Evolutionary conservation across 2,888 invertebrate species (phyloP), one percentile per base, ranked within the genome.

Genomic region (Lithosia quadra): DNA sequence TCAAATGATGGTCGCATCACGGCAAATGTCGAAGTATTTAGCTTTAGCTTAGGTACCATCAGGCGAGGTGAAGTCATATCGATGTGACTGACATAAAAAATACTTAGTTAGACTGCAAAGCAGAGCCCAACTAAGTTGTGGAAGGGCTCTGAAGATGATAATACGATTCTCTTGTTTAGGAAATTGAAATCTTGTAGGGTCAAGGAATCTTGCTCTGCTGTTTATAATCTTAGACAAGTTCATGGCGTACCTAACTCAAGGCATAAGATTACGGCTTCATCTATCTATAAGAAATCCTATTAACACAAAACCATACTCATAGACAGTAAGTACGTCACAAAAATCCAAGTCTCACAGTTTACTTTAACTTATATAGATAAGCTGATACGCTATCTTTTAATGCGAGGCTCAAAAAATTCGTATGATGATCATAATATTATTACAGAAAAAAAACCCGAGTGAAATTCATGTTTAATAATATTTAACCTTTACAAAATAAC

Each of bases 391-490:
- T 61, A 67, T 60, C 61, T 66, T 66, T 66, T 66, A 66, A 49
- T 60, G 59, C 36, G 53, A 39, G 34, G 65, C 63, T 53, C 39
- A 71, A 71, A 39, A 73, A 70, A 71, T 71, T 77, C 67, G 66
- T 75, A 69, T 71, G 74, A 75, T 73, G 60, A 67, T 58, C 65
- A 56, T 59, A 56, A 61, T 55, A 67, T 59, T 68, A 63, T 65
- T 60, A 60, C 59, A 60, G 39, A 62, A 74, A 67, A 74, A 72
- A 72, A 33, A n/a, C 53, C 49, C 53, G 34, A 49, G 21, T 56
- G 49, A 64, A 68, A 68, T 71, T 71, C 64, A 68, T 64, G 60
- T 58, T 61, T 66, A 55, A 67, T 53, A 64, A 55, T 62, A 67
- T 60, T 55, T 60, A 61, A 43, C 49, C 59, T 53, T 15, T 53